Percentiles rank a stretch among this genome's conserved stretches.
Conservation (phyloP, 1,140 invertebrate genomes). For the Drosophila guanche region DNA sequence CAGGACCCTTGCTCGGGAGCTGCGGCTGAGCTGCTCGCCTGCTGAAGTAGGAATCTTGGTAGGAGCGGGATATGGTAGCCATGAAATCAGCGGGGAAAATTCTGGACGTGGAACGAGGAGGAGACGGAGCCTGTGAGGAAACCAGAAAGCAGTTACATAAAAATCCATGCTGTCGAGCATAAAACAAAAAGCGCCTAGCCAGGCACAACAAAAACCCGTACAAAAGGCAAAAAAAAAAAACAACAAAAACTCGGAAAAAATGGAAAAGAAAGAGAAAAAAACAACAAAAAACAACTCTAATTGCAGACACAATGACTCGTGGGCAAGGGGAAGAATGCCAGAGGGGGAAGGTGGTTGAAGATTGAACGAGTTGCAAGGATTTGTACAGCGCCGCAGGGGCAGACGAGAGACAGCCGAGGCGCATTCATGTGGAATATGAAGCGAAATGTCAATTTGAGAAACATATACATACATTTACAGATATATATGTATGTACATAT, state of each 20-base stretch:
- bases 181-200: conserved; percentile 78
- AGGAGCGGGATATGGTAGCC: conserved; percentile 38
- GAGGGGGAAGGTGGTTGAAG: conserved; percentile 42
- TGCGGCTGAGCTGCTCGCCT: conserved; percentile 10
- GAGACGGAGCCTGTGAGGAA: conserved; percentile 49
- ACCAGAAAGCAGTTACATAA: conserved; percentile 80
- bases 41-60: conserved; percentile 5
- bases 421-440: conserved; percentile 82
- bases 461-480: conserved; percentile 39
- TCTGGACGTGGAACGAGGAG: conserved; percentile 38
- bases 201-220: conserved; percentile 57
- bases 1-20: conserved; percentile 11
- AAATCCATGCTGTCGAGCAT: conserved; percentile 78
- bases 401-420: conserved; percentile 65
- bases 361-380: conserved; percentile 80
- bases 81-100: conserved; percentile 74
- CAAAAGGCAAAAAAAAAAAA: conserved; percentile 49
- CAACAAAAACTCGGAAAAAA: conserved; percentile 34
- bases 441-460: conserved; percentile 78
- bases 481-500: conserved; percentile 28
- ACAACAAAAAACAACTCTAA: conserved; percentile 78
- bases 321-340: conserved; percentile 26
- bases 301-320: conserved; percentile 78
- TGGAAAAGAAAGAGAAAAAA: conserved; percentile 50
- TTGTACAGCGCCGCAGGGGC: conserved; percentile 73